Evolutionary conservation across 2,113 vertebrate genomes (phyloP).

Genomic region (Muntiacus reevesi): DNA sequence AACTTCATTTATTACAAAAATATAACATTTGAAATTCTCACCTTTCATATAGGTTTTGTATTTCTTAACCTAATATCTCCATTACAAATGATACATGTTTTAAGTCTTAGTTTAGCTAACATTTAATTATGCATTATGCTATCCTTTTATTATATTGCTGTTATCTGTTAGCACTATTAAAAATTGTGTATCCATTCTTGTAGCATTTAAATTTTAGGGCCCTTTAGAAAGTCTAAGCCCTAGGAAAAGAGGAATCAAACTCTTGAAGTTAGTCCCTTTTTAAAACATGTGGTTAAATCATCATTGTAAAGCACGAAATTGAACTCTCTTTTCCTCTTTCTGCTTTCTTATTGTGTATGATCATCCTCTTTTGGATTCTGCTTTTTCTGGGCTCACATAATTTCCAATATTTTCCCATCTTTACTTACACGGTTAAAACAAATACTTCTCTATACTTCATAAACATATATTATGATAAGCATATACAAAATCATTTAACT

Average conservation of each 20-base stretch:
- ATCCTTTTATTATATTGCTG: background rate
- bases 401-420: background rate
- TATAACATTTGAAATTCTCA: background rate
- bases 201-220: background rate
- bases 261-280: background rate
- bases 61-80: background rate
- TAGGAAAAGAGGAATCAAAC: background rate
- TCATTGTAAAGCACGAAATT: background rate
- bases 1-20: background rate
- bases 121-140: background rate
- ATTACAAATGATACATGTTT: background rate
- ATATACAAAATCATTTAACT: background rate
- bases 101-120: background rate
- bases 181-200: background rate
- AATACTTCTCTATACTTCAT: background rate
- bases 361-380: background rate
- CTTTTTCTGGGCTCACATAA: background rate
- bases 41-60: background rate
- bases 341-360: background rate
- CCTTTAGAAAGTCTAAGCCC: background rate
- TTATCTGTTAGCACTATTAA: background rate
- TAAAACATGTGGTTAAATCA: background rate
- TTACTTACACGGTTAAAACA: background rate
- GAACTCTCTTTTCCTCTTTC: background rate
- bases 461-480: background rate